Evolutionary conservation across 2,888 invertebrate species (phyloP), one percentile per base, ranked within the genome.

Genomic region (Bugulina stolonifera): DNA sequence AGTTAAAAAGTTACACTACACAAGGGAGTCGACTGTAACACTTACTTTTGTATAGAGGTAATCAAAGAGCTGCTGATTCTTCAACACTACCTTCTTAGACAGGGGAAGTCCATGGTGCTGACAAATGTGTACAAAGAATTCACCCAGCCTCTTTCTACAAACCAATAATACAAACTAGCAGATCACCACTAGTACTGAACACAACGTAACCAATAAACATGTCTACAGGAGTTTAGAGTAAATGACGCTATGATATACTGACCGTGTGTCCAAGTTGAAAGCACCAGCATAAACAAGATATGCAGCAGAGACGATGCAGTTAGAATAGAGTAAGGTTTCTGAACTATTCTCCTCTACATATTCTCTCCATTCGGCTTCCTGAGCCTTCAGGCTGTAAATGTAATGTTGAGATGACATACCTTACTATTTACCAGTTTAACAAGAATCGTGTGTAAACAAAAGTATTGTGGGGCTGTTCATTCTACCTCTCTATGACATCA

Each of bases 271-370:
- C 35, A 79, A 78, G 74, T 80, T 80, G 73, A 81, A 78, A 23
- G 81, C 79, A 2, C 80, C 80, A 76, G 82, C 80, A 78, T 84
- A 84, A 18, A 81, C 80, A 35, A 84, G 78, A 77, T 80, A 83
- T 34, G 82, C 84, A 0, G 84, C 77, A 2, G 84, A 82, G 25
- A 80, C 75, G 34, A 84, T 76, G 76, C 84, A 83, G 77, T 83
- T 83, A 73, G 81, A 80, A 69, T 84, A 74, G 69, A 83, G 76
- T 54, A 81, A 74, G 73, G 82, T 81, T 73, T 81, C 82, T 73
- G 79, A 77, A 71, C 80, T 77, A 74, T 82, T 78, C 72, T 82
- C 81, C 73, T 79, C 79, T n/a, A 82, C 82, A 75, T 81, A 77
- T 69, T 77, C 76, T 35, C 80, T 79, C 84, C 84, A 84, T 22